These are phyloP conservation scores for Galerucella pusilla DNA, from an alignment of 2,888 invertebrate species.

Conservation along the genomic window DNA sequence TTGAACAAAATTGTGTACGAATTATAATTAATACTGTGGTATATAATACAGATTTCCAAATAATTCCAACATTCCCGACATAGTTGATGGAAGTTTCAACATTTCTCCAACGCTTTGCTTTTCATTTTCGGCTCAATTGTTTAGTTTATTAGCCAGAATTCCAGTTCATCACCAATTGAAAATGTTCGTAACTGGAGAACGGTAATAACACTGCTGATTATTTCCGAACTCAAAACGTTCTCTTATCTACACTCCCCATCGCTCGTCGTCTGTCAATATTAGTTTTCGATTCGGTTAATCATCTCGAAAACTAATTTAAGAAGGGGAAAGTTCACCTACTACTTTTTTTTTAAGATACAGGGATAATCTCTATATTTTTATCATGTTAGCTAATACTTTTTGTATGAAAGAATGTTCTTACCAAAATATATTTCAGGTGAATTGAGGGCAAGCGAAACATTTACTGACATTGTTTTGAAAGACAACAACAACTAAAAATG, in stretches of 20 bases:
- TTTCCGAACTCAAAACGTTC: not conserved
- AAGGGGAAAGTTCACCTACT: not conserved
- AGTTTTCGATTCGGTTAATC: not conserved
- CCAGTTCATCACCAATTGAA: constrained; percentile 1
- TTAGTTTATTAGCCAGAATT: not conserved
- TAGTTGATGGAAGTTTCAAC: not conserved
- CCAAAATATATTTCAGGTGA: too few relatives aligned
- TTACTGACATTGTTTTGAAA: too few relatives aligned
- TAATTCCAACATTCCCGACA: not conserved
- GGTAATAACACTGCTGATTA: constrained; percentile 6
- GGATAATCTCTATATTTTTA: too few relatives aligned
- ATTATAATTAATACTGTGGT: too few relatives aligned
- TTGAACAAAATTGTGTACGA: too few relatives aligned
- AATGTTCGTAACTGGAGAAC: constrained; percentile 1
- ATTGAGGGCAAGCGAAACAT: too few relatives aligned
- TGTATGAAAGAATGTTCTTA: too few relatives aligned
- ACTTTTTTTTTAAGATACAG: not conserved
- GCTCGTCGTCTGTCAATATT: not conserved
- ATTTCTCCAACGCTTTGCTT: not conserved
- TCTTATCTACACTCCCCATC: not conserved
- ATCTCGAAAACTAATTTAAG: not conserved
- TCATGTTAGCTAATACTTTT: too few relatives aligned
- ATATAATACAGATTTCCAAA: too few relatives aligned
- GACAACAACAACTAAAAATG: too few relatives aligned
- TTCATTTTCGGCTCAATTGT: not conserved